Base-by-base conservation (phyloP, 2,797 vertebrate genomes). In the Danio jaintianensis region DNA sequence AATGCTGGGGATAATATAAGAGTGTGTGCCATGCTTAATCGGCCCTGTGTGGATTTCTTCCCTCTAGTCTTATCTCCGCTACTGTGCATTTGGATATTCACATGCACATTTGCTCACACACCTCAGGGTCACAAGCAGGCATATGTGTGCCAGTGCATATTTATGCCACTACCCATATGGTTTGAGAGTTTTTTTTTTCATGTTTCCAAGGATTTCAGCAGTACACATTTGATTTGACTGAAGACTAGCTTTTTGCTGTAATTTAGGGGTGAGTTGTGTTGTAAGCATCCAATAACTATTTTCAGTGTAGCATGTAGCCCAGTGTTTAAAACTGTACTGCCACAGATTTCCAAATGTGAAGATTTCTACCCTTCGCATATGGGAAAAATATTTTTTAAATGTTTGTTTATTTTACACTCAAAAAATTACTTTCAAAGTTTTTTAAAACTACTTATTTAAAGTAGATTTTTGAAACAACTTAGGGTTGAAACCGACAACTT, bases 121-220 rank as follows among this genome's bases (percentile, higher is more conserved):
- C 66, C 73, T 71, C 16, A 15, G 55, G 78, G 80, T 85, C 82
- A 80, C 59, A 48, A 20, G 22, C 52, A 9, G 77, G 42, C 15
- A 48, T 66, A 68, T 18, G 48, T 70, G 69, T 86, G 74, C 50
- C 48, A 58, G 36, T 75, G 76, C 80, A 50, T 85, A 80, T 85
- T 73, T 83, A 63, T 80, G 75, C 75, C 38, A 15, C 22, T 61
- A 61, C 70, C 40, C 70, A 74, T 58, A 16, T 70, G 67, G 56
- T 55, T 76, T 72, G 22, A 20, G 59, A 48, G n/a, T 56, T 38
- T 29, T 29, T n/a, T n/a, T 66, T 22, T 67, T 63, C 42, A 18
- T 52, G 20, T 59, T 56, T 52, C 6, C n/a, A 58, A 16, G 22
- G 16, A 29, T 74, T 73, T 40, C 5, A 56, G 7, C 38, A 22